Evolutionary conservation across 2,113 vertebrate genomes (phyloP), one percentile per base, ranked within the genome.

Genomic region (Uria lomvia): DNA sequence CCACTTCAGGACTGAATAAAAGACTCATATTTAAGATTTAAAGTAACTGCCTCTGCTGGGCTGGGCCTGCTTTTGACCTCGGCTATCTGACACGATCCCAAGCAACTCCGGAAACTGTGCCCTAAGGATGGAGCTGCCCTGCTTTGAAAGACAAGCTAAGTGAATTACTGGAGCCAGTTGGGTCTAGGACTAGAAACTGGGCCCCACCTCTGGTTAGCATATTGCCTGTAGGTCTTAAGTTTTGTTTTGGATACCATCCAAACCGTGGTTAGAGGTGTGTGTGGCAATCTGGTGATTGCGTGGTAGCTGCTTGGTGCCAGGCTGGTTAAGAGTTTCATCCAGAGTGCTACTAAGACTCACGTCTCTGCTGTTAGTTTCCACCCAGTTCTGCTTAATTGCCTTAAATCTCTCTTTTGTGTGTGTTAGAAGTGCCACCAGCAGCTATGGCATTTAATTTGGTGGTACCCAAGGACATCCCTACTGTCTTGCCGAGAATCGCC

Each of bases 191-290:
- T 58, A 80, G 79, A 63, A 92, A 92, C 26, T 0, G 0, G 27
- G 40, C 16, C 45, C n/a, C 29, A 34, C 6, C 20, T 23, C 63
- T 65, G 58, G 17, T 58, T 58, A 49, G 10, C 17, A 6, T 19
- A 22, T 24, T 65, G 56, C 15, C 10, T 1, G 0, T 21, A 82
- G 75, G 36, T 30, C 27, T 38, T 38, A 30, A 62, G 7, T 45
- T 93, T 73, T 76, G 34, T 11, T 29, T 53, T 85, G 47, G 67
- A 18, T 43, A 11, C 47, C 34, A 71, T 29, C 38, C 47, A 70
- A 79, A 45, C 11, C 0, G 0, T 40, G 15, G 15, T 49, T 63
- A 96, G 42, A 60, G 32, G 18, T 36, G 17, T 71, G 32, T 0
- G 0, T 3, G 3, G 42, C 63, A 70, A 17, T 11, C 40, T 72